These are phyloP conservation scores for Cyanoderma ruficeps DNA, from an alignment of 2,113 vertebrate species.

Conservation along the genomic window DNA sequence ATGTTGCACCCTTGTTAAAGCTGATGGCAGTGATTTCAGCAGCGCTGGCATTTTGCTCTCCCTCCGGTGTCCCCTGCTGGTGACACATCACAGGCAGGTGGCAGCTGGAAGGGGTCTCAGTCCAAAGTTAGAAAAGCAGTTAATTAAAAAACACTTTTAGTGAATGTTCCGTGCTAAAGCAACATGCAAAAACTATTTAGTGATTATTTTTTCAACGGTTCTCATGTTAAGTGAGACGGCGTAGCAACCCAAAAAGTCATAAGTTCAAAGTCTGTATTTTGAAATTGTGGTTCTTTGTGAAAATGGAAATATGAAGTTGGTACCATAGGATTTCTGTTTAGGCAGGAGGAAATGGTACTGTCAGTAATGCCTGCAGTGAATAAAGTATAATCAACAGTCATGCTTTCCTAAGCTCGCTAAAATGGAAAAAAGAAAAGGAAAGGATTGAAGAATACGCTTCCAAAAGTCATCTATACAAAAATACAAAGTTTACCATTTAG, in stretches of 20 bases:
- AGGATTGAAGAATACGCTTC: constrained; percentile 13
- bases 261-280: neutral
- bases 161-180: neutral
- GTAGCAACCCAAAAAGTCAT: neutral
- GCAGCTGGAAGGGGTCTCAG: neutral
- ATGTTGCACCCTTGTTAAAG: neutral
- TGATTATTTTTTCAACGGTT: neutral
- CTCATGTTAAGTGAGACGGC: neutral
- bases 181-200: neutral
- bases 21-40: neutral
- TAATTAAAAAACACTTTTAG: neutral
- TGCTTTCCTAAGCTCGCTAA: constrained; percentile 34
- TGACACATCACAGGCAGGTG: neutral
- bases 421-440: neutral
- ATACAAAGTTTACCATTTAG: constrained; percentile 17
- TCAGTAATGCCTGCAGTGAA: neutral
- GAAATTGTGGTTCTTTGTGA: neutral
- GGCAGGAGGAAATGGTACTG: constrained; percentile 16
- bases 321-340: constrained; percentile 27
- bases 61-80: neutral
- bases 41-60: neutral
- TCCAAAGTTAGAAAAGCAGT: neutral
- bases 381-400: constrained; percentile 24
- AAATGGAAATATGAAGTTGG: neutral
- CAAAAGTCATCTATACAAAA: constrained; percentile 33